phyloP scores from a whole-genome alignment of 2,113 vertebrate species.

The Corythornis madagascariensis region DNA sequence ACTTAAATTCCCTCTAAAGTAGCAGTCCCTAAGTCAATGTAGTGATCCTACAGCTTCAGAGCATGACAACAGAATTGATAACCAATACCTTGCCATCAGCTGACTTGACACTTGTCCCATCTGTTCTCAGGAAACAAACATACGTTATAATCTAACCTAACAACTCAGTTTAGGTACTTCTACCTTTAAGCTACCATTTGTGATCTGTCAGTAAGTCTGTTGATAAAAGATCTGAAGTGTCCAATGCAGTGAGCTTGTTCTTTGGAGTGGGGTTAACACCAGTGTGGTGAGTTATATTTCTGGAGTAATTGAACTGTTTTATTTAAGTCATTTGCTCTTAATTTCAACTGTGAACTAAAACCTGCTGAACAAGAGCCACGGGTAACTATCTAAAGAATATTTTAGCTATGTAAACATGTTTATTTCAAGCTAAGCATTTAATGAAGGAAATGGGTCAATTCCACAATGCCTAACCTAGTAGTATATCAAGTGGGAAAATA shows the following conservation, averaged over 20 bases:
- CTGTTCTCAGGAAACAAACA: not conserved
- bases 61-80: not conserved
- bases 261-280: not conserved
- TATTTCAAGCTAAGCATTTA: not conserved
- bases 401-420: not conserved
- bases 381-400: not conserved
- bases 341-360: not conserved
- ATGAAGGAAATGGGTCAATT: not conserved
- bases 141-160: not conserved
- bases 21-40: not conserved
- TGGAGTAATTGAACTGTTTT: not conserved
- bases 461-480: not conserved
- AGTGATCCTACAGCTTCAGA: not conserved
- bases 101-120: not conserved
- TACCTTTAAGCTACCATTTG: not conserved
- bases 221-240: not conserved
- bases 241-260: not conserved
- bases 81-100: not conserved
- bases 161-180: not conserved
- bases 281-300: not conserved
- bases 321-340: not conserved
- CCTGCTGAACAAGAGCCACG: not conserved
- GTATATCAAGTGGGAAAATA: not conserved
- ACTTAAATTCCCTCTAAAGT: not conserved
- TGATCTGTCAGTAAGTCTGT: not conserved